phyloP scores from a whole-genome alignment of 1,140 invertebrate genomes.

The Papilio aristodemus region DNA sequence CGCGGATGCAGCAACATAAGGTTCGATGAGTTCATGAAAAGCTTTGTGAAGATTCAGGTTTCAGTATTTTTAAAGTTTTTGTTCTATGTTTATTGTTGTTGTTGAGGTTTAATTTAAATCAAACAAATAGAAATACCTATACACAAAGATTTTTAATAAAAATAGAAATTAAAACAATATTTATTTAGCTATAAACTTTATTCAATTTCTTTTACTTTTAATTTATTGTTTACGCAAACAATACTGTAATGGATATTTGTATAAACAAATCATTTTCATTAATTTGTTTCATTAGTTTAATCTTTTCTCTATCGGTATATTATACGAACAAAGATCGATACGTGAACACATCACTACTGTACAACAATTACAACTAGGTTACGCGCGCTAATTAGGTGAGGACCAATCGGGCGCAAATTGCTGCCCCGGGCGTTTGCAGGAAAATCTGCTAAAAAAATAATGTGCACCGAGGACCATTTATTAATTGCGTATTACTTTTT shows the following conservation, averaged over 20 bases:
- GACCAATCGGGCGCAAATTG: slow-evolving; percentile 3
- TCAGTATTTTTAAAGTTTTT: not conserved
- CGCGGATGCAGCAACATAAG: too few species aligned
- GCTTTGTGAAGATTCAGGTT: too few species aligned
- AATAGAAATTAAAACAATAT: too few species aligned
- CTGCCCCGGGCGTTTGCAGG: not conserved
- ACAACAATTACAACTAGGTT: slow-evolving; percentile 11
- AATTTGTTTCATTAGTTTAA: not conserved
- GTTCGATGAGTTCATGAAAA: too few species aligned
- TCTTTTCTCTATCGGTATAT: not conserved
- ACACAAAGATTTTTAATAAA: too few species aligned
- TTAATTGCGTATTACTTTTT: slow-evolving; percentile 14
- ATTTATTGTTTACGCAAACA: too few species aligned
- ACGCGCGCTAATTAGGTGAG: slow-evolving; percentile 2
- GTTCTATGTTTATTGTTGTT: not conserved
- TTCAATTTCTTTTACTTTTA: too few species aligned
- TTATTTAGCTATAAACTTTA: too few species aligned
- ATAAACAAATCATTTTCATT: too few species aligned
- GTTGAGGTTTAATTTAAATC: too few species aligned
- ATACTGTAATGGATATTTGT: too few species aligned
- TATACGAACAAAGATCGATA: not conserved
- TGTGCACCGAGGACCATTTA: not conserved
- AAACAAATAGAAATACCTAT: too few species aligned
- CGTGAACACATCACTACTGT: not conserved
- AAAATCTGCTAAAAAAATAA: not conserved